Base-by-base conservation (phyloP, 2,888 invertebrate genomes). In the Dione vanillae region DNA sequence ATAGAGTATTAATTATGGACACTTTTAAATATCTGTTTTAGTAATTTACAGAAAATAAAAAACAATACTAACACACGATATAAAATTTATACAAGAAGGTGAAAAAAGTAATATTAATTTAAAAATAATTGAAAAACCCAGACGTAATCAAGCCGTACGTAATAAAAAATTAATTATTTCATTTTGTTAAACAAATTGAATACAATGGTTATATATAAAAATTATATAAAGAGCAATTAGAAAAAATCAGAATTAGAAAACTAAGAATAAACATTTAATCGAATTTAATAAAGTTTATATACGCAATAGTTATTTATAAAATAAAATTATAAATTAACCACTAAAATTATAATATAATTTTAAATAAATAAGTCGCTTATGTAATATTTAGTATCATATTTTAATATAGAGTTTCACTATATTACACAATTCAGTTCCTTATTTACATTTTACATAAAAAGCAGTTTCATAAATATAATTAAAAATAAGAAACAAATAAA, bases 381-480 rank as follows among this genome's bases (percentile, higher is more conserved):
- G 6, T n/a, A 40, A 16, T 16, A 56, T 56, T 40, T 10, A 37
- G 35, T 35, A 54, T 35, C n/a, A 37, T 37, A 37, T n/a, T 40
- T 16, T 56, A 6, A 16, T 11, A 12, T 40, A 37, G 16, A 37
- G 0, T 56, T 56, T 37, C 10, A 16, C 10, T 56, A 1, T 16
- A 40, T 37, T 35, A n/a, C 14, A 52, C 10, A n/a, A 37, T 40
- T 56, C 7, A 19, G 16, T 40, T 16, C 16, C 16, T 40, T 56
- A 56, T 56, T 37, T 56, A 56, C 56, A 54, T 56, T 54, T 56
- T 56, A 11, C 16, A 16, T 16, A 56, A 14, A 16, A 40, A 49
- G 49, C 49, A 49, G 19, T 2, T 35, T 37, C 7, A 40, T 40
- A 56, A 20, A 40, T n/a, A 5, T 56, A 16, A 56, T 16, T 52